Conservation (phyloP, 2,113 vertebrate genomes). For the Labeo rohita region DNA sequence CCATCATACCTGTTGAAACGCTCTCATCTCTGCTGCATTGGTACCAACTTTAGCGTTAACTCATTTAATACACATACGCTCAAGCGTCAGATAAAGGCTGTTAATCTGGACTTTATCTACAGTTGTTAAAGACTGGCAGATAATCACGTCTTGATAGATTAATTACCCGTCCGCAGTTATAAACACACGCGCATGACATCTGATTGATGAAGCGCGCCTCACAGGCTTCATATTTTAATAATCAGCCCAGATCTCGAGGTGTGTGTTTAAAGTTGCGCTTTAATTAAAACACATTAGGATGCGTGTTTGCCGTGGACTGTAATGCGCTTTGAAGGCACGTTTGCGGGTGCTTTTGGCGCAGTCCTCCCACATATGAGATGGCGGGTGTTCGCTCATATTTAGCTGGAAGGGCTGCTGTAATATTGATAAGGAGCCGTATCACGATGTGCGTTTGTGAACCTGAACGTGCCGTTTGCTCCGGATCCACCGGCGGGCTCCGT, state of each 20-base stretch:
- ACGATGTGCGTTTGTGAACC: background rate
- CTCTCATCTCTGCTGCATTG: background rate
- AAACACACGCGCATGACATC: background rate
- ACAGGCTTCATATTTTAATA: background rate
- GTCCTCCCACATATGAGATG: conserved; percentile 51
- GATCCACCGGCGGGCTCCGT: background rate
- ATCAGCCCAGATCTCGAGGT: background rate
- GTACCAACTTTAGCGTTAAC: background rate
- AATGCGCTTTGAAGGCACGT: background rate
- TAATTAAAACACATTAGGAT: background rate
- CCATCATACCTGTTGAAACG: background rate
- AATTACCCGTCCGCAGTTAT: background rate
- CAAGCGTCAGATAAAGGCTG: background rate
- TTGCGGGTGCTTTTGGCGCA: conserved; percentile 20
- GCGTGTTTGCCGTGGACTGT: background rate
- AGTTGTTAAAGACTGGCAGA: background rate
- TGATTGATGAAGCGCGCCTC: background rate
- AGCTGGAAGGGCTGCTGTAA: conserved; percentile 40
- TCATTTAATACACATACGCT: background rate
- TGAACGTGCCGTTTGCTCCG: background rate
- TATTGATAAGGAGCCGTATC: conserved; percentile 45
- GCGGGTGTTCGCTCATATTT: conserved; percentile 46
- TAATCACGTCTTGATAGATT: background rate
- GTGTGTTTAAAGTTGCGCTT: background rate
- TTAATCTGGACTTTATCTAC: background rate